Evolutionary conservation across 92 coral and sea anemone species (phyloP).

Genomic region (Porites rus): DNA sequence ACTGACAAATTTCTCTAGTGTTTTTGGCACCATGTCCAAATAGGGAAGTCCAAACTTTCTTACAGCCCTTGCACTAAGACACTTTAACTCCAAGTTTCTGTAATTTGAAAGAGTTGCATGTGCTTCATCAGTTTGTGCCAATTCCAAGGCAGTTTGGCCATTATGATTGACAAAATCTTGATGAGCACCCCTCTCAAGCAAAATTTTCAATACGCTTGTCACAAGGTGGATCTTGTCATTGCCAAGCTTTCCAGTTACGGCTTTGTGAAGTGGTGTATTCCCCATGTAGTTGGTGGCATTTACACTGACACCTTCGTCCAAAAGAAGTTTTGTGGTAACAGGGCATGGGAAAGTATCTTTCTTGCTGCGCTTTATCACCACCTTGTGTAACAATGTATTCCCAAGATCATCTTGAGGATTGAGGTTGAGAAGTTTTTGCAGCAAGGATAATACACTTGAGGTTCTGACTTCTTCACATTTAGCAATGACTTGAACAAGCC

Average conservation of each 20-base stretch:
- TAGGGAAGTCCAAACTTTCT: slow-evolving; percentile 51
- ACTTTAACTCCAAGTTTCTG: slow-evolving; percentile 54
- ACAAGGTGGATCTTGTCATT: slow-evolving; percentile 21
- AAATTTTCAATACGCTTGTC: slow-evolving; percentile 40
- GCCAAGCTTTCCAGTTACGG: slow-evolving; percentile 45
- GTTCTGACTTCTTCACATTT: slow-evolving; percentile 29
- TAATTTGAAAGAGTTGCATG: slow-evolving; percentile 31
- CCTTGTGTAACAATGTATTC: slow-evolving; percentile 63
- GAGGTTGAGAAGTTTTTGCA: slow-evolving; percentile 56
- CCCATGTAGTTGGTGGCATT: slow-evolving; percentile 66
- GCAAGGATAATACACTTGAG: not conserved
- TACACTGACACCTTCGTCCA: slow-evolving; percentile 57
- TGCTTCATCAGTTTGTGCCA: too few species aligned
- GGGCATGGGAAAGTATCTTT: slow-evolving; percentile 28
- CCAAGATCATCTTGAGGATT: slow-evolving; percentile 66
- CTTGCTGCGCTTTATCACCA: not conserved
- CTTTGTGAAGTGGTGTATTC: slow-evolving; percentile 71
- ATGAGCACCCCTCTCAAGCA: slow-evolving; percentile 57
- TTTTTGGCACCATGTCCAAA: slow-evolving; percentile 71
- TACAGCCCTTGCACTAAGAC: slow-evolving; percentile 75
- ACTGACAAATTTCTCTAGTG: slow-evolving; percentile 67
- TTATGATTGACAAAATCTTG: slow-evolving; percentile 59
- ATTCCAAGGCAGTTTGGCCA: slow-evolving; percentile 36
- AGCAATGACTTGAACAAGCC: slow-evolving; percentile 43
- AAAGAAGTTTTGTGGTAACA: slow-evolving; percentile 51